Conservation (phyloP, 2,797 vertebrate species). For the Arrhamphus sclerolepis region DNA sequence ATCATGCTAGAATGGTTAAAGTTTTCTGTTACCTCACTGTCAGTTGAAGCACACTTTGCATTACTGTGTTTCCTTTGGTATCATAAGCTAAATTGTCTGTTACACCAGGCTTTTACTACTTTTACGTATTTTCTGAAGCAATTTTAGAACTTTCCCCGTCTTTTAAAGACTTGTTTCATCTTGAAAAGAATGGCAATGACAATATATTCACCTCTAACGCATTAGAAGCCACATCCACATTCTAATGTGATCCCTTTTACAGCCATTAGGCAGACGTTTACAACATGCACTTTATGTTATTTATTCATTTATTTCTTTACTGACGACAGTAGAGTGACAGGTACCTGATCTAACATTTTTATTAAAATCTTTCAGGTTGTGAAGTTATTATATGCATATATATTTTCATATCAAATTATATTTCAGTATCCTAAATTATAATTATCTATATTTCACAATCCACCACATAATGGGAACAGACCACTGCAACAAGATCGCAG, state of each 20-base stretch:
- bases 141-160: background rate
- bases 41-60: background rate
- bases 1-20: background rate
- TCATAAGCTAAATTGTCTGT: background rate
- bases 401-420: too few relatives aligned
- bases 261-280: background rate
- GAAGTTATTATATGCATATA: too few relatives aligned
- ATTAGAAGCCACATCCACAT: too few relatives aligned
- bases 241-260: background rate
- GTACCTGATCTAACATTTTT: background rate
- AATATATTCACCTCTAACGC: too few relatives aligned
- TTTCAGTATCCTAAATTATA: too few relatives aligned
- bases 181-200: too few relatives aligned
- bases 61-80: background rate
- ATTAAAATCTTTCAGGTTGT: background rate
- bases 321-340: background rate
- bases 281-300: background rate
- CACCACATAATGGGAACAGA: background rate
- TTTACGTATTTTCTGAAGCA: background rate
- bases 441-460: too few relatives aligned
- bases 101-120: background rate
- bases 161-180: background rate
- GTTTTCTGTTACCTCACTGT: slow-evolving; percentile 2
- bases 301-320: background rate
- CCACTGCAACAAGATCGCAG: slow-evolving; percentile 14